Evolutionary conservation across 2,797 vertebrate genomes (phyloP).

Genomic region (Zalophus californianus): DNA sequence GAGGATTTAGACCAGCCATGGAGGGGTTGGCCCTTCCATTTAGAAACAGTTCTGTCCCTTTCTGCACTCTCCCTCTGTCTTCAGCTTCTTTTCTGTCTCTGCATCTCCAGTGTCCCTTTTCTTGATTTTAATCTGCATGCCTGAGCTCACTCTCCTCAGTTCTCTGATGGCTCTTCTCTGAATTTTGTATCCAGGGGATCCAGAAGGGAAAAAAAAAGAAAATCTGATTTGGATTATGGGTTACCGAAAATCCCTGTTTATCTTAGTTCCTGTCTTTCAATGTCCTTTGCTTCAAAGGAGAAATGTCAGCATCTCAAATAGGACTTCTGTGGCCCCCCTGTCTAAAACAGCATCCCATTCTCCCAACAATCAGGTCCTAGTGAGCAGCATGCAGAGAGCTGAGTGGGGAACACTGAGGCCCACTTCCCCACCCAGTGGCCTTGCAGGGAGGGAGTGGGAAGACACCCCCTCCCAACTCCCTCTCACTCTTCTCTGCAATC

Average conservation of each 20-base stretch:
- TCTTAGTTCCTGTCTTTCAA: not conserved
- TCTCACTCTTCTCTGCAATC: not conserved
- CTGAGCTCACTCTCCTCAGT: not conserved
- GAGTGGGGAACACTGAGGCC: rapidly evolving
- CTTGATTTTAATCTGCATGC: too few species aligned
- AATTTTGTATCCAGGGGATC: not conserved
- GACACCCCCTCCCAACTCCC: not conserved
- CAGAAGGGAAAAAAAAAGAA: not conserved
- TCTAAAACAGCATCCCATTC: not conserved
- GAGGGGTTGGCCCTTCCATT: not conserved
- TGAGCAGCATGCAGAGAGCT: not conserved
- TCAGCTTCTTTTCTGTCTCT: not conserved
- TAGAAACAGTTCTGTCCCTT: rapidly evolving
- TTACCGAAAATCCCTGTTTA: not conserved
- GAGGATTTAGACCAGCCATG: not conserved
- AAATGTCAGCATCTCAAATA: not conserved
- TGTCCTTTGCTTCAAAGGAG: not conserved
- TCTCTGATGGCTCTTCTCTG: not conserved
- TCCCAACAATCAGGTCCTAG: not conserved
- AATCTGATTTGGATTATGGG: not conserved
- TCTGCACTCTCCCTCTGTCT: not conserved
- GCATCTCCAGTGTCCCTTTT: rapidly evolving
- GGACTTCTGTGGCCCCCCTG: not conserved
- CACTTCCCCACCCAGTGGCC: rapidly evolving
- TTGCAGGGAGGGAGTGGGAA: not conserved